Evolutionary conservation across 2,113 vertebrate species (phyloP), one percentile per base, ranked within the genome.

Genomic region (Chloropsis cyanopogon): DNA sequence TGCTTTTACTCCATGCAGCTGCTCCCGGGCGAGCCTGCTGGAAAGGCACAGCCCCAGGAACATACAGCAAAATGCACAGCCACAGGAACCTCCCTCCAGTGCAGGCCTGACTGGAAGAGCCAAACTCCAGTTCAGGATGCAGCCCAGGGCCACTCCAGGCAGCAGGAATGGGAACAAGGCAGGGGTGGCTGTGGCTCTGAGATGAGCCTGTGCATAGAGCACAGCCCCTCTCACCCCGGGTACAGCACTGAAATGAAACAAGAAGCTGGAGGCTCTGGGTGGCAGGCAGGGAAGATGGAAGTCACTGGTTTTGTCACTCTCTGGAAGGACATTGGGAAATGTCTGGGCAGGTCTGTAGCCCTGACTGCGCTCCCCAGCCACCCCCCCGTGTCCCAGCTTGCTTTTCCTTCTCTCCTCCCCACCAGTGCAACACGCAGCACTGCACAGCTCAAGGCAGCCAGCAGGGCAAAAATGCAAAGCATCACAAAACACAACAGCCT

Each of bases 61-160:
- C 37, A 22, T 0, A 0, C 31, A 28, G 13, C 29, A 65, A 70
- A 26, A 33, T 0, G 9, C 1, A 4, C 19, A 54, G 54, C 44
- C 44, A 12, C 44, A 18, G 19, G n/a, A 82, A 26, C 18, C 23
- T 66, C 53, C 11, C 25, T 68, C 14, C 49, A 28, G 53, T 2
- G 15, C 22, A 42, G 16, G 28, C 16, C 41, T n/a, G 71, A 12
- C 13, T 23, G 35, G 15, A 24, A 64, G 3, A 68, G 41, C 20
- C 39, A 16, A 44, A 37, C 23, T 16, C 26, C 63, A 60, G 44
- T 7, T 57, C 46, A 60, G 49, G 23, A 47, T 5, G 26, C 14
- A 63, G 7, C 13, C 68, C 64, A 50, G 20, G 46, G 26, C 37
- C 35, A 25, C 41, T 6, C 25, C 24, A 46, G 39, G 68, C 33